Evolutionary conservation across 2,797 vertebrate genomes (phyloP).

Genomic region (Geotrypetes seraphini): DNA sequence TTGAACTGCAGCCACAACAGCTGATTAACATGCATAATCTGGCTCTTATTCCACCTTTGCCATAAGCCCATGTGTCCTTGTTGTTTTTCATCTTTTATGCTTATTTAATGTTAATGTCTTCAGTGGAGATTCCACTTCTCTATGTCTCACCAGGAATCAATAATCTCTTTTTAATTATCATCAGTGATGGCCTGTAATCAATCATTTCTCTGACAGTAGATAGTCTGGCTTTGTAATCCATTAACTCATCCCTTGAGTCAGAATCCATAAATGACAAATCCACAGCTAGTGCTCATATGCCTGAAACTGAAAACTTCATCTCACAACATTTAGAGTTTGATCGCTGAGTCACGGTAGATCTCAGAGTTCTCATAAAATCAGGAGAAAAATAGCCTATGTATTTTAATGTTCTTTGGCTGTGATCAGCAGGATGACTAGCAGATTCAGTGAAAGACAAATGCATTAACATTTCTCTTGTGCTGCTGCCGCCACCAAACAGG

Average conservation of each 20-base stretch:
- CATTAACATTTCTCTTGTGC: no score
- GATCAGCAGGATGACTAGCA: no score
- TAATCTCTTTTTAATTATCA: slow-evolving; percentile 10
- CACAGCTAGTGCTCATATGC: slow-evolving; percentile 26
- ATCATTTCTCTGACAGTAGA: slow-evolving; percentile 6
- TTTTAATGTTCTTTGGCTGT: no score
- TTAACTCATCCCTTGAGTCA: slow-evolving; percentile 37
- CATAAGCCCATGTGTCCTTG: no score
- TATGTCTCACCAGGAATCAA: not conserved
- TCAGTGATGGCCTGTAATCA: slow-evolving; percentile 7
- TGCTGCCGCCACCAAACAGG: no score
- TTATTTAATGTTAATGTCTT: not conserved
- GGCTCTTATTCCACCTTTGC: no score
- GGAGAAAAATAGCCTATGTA: no score
- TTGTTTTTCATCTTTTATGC: not conserved
- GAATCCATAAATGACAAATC: slow-evolving; percentile 30
- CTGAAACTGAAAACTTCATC: slow-evolving; percentile 26
- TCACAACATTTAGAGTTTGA: slow-evolving; percentile 20
- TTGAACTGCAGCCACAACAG: no score
- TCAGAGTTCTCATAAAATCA: slow-evolving; percentile 9
- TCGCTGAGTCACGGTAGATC: slow-evolving; percentile 14
- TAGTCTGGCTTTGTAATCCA: slow-evolving; percentile 23
- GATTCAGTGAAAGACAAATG: no score
- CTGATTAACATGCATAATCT: no score
- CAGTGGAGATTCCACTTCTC: not conserved